Evolutionary conservation across 2,113 vertebrate genomes (phyloP).

Genomic region (Corythoichthys intestinalis): DNA sequence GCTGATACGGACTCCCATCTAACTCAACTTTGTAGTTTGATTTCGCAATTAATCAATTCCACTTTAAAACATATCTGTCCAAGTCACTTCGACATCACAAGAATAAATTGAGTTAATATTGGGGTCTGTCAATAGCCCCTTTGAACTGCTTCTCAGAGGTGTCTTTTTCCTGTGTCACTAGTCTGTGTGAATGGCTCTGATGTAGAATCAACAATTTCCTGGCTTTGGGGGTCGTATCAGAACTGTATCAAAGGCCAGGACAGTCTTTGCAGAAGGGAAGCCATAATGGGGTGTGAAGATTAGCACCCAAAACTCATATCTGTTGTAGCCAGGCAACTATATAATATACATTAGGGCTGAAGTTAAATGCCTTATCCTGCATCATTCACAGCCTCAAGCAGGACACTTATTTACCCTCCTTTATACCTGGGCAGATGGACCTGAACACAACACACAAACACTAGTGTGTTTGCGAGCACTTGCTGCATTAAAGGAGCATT

Average conservation of each 20-base stretch:
- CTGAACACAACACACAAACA: too few relatives aligned
- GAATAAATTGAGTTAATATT: neutral
- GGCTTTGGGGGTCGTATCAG: neutral
- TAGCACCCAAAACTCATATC: neutral
- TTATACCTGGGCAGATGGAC: too few relatives aligned
- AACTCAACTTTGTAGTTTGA: slow-evolving; percentile 11
- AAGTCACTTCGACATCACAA: neutral
- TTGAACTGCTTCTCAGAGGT: neutral
- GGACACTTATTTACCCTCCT: too few relatives aligned
- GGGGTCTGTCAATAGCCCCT: neutral
- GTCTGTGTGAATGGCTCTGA: neutral
- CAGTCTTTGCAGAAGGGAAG: neutral
- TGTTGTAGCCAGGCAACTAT: neutral
- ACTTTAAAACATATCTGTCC: slow-evolving; percentile 6
- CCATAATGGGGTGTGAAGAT: neutral
- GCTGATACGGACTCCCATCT: slow-evolving; percentile 22
- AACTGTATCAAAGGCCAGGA: neutral
- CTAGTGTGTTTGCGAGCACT: too few relatives aligned
- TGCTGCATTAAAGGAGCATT: too few relatives aligned
- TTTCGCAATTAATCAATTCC: neutral
- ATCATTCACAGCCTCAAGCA: too few relatives aligned
- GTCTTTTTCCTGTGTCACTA: neutral
- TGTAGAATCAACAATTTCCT: neutral
- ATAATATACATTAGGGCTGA: too few relatives aligned
- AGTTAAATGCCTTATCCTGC: too few relatives aligned